Evolutionary conservation across 2,113 vertebrate genomes (phyloP).

Genomic region (Hylia prasina): DNA sequence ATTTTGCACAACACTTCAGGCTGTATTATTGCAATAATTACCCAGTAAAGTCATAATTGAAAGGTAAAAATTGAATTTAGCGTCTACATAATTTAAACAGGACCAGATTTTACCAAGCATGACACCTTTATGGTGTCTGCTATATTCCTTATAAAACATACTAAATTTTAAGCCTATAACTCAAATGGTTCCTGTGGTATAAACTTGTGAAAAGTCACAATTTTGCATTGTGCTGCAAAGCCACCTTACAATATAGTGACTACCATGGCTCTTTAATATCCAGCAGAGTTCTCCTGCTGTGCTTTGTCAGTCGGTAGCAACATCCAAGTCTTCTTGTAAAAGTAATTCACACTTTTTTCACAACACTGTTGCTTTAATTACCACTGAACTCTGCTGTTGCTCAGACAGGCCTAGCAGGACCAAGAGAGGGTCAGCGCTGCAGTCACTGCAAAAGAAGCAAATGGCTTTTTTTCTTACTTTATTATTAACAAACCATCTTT

Average conservation of each 20-base stretch:
- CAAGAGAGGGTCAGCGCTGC: slow-evolving; percentile 76
- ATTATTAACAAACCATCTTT: slow-evolving; percentile 80
- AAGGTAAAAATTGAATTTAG: slow-evolving; percentile 47
- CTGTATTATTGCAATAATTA: slow-evolving; percentile 65
- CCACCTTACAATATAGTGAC: slow-evolving; percentile 73
- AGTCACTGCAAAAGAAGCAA: slow-evolving; percentile 77
- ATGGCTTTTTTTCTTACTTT: slow-evolving; percentile 77
- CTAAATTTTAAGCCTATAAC: slow-evolving; percentile 71
- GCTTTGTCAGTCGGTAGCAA: slow-evolving; percentile 79
- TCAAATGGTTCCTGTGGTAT: slow-evolving; percentile 71
- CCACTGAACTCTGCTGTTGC: slow-evolving; percentile 79
- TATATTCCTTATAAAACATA: not conserved
- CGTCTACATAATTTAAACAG: slow-evolving; percentile 39
- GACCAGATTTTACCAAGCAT: slow-evolving; percentile 28
- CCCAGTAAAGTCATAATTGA: slow-evolving; percentile 36
- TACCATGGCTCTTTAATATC: slow-evolving; percentile 79
- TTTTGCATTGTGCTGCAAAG: slow-evolving; percentile 78
- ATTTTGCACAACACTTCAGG: slow-evolving; percentile 30
- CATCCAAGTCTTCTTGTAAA: slow-evolving; percentile 79
- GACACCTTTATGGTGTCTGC: slow-evolving; percentile 55
- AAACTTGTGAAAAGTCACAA: slow-evolving; percentile 82
- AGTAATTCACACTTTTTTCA: slow-evolving; percentile 89
- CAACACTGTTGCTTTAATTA: slow-evolving; percentile 86
- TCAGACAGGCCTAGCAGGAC: slow-evolving; percentile 82
- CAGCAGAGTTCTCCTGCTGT: slow-evolving; percentile 80